Evolutionary conservation across 2,888 invertebrate genomes (phyloP).

Genomic region (Apodemia duryi): DNA sequence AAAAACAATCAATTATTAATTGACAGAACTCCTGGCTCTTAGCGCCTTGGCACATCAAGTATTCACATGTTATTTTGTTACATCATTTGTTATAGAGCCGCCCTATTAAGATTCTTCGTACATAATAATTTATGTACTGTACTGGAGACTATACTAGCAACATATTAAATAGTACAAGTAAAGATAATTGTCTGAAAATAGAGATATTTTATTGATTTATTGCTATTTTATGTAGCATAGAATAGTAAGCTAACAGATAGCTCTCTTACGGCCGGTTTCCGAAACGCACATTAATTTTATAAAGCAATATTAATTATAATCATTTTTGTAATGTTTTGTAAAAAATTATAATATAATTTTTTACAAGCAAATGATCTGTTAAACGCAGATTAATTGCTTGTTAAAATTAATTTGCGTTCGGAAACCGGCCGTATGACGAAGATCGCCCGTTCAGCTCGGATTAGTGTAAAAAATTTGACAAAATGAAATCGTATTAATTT

Average conservation of each 20-base stretch:
- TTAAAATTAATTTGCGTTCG: no score
- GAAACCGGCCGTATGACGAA: no score
- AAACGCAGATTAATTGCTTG: no score
- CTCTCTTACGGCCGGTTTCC: no score
- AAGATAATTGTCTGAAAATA: slow-evolving; percentile 39
- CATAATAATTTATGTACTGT: slow-evolving; percentile 58
- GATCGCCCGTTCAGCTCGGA: no score
- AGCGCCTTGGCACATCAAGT: slow-evolving; percentile 49
- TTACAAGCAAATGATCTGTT: no score
- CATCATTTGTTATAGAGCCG: slow-evolving; percentile 67
- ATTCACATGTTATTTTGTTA: slow-evolving; percentile 68
- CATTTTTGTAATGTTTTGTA: no score
- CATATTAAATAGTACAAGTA: slow-evolving; percentile 56
- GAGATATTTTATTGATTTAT: neutral
- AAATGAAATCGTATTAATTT: slow-evolving; percentile 30
- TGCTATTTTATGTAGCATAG: neutral
- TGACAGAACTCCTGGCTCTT: neutral
- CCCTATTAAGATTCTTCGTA: slow-evolving; percentile 70
- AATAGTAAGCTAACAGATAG: no score
- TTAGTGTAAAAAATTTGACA: no score
- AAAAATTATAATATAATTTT: no score
- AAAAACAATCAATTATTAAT: neutral
- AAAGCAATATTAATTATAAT: no score
- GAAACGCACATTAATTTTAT: no score
- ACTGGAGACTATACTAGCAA: slow-evolving; percentile 44